Percentiles rank a stretch among this genome's conserved stretches.
These are phyloP conservation scores for Alligator sinensis DNA, from an alignment of 2,113 vertebrate genomes.

Conservation along the genomic window DNA sequence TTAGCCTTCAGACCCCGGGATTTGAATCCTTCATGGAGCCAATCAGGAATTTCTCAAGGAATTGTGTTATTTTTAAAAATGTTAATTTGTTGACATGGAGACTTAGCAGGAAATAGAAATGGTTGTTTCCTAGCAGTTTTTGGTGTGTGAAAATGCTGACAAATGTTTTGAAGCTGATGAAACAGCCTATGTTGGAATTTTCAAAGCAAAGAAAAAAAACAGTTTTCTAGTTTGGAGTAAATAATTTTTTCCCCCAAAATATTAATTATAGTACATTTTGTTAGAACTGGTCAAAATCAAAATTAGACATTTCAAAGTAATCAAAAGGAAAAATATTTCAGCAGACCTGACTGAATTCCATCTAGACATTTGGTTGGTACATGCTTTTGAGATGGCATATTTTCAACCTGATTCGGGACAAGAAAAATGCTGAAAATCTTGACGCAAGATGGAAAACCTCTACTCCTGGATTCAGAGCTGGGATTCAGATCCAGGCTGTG, in stretches of 20 bases:
- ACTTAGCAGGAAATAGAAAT: not conserved
- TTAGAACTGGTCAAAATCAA: not conserved
- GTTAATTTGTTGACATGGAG: not conserved
- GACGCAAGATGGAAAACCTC: too few relatives aligned
- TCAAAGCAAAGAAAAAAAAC: too few relatives aligned
- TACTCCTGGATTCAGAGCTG: not conserved
- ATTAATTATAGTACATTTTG: not conserved
- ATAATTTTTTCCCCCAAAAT: rapidly evolving
- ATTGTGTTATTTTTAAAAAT: not conserved
- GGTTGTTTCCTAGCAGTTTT: too few relatives aligned
- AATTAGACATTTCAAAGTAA: not conserved
- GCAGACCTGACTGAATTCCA: not conserved
- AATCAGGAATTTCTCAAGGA: not conserved
- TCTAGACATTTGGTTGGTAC: not conserved
- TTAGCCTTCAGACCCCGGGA: not conserved
- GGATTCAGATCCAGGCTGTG: not conserved
- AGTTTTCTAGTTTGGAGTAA: not conserved
- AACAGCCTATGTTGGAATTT: too few relatives aligned
- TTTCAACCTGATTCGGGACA: not conserved
- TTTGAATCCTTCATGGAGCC: not conserved
- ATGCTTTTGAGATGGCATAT: not conserved
- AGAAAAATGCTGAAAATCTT: not conserved
- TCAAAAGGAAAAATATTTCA: not conserved
- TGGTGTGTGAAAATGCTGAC: too few relatives aligned
- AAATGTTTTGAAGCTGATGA: too few relatives aligned